A percentile compares a stretch with the other conserved stretches of the same genome.
Evolutionary conservation across 2,113 vertebrate genomes (phyloP).

Genomic region (Sebastes schlegelii): DNA sequence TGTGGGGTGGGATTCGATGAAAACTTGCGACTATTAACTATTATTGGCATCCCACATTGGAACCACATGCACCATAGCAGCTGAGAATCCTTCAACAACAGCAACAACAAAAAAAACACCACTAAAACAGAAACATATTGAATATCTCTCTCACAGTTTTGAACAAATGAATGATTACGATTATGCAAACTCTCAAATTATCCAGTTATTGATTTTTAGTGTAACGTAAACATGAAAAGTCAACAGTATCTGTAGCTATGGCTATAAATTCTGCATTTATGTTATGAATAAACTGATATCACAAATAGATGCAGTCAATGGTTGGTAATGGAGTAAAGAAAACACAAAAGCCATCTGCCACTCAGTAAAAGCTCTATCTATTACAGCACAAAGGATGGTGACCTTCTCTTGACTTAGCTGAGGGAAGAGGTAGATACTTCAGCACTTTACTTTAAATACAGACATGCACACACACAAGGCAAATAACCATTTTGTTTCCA

Average conservation of each 20-base stretch:
- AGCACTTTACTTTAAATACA: constrained; percentile 35
- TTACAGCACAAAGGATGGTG: constrained; percentile 27
- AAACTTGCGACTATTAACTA: constrained; percentile 31
- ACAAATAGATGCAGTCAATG: not conserved
- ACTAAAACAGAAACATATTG: not conserved
- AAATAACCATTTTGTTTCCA: constrained; percentile 42
- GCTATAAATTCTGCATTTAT: not conserved
- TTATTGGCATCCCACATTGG: constrained; percentile 47
- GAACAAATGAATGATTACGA: constrained; percentile 11
- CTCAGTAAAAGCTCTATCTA: constrained; percentile 34
- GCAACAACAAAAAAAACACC: not conserved
- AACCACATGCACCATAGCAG: constrained; percentile 17
- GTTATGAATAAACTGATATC: not conserved
- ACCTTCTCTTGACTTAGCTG: constrained; percentile 43
- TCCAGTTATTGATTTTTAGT: not conserved
- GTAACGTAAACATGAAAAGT: not conserved
- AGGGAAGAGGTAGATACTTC: constrained; percentile 30
- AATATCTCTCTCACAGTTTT: constrained; percentile 14
- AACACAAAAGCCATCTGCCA: constrained; percentile 17
- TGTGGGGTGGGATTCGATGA: constrained; percentile 23
- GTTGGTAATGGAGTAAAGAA: constrained; percentile 24
- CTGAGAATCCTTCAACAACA: not conserved
- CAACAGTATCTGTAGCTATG: not conserved
- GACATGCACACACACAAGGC: constrained; percentile 31
- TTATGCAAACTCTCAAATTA: not conserved